Evolutionary conservation across 1,140 invertebrate species (phyloP), one percentile per base, ranked within the genome.

Genomic region (Ptiloglossa arizonensis): DNA sequence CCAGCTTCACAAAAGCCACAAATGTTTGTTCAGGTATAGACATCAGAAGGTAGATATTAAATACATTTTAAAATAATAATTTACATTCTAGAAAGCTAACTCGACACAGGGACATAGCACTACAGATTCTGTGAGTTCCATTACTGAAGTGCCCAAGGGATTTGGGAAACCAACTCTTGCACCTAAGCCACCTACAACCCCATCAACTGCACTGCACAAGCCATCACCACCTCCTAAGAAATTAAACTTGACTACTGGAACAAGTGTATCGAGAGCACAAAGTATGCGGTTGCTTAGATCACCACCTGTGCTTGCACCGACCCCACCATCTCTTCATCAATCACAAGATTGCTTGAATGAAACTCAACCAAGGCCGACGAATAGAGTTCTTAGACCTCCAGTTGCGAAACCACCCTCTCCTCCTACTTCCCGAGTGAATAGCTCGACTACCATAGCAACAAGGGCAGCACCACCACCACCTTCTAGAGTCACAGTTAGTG

Each of bases 231-330:
- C 93, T 2, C 92, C 93, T 22, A 93, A 92, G 44, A 93, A 92
- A 41, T 81, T 91, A n/a, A 88, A 87, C 73, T 77, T 91, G 32
- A 77, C 89, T 22, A 90, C 84, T 5, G 84, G 88, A 19, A 85
- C 80, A 24, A 88, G 88, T 13, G 93, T 93, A 2, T 92, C 93
- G 11, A 90, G 93, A 50, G 93, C 94, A n/a, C 93, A 94, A 72
- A 94, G 93, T 70, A 94, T 94, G 93, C 86, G 93, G 76, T 76
- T 93, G 8, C 92, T 93, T 5, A 85, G 93, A n/a, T 93, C 93
- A 8, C 91, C 93, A 3, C 93, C 93, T 4, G 92, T 93, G 22
- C 71, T 90, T 19, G 86, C 91, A 29, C 89, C 91, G 29, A 87
- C 90, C 3, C 81, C 90, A 11, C 86, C 92, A 0, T 92, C 92